A percentile compares a stretch with the other conserved stretches of the same genome.
Evolutionary conservation across 2,113 vertebrate species (phyloP).

Genomic region (Cryptomyrus ogoouensis): DNA sequence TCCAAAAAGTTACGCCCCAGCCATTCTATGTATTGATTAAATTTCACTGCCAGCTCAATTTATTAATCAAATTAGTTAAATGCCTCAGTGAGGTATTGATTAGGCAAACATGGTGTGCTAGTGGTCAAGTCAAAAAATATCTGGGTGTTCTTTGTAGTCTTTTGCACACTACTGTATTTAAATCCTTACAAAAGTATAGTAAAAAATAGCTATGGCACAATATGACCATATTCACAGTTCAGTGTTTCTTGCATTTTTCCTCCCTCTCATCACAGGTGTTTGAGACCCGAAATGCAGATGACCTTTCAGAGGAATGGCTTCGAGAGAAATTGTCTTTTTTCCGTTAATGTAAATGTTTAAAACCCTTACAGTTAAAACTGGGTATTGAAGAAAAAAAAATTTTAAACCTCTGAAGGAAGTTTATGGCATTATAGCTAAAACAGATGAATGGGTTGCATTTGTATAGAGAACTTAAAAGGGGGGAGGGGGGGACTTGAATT

Average conservation of each 20-base stretch:
- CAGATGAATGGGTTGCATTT: neutral
- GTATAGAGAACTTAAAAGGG: neutral
- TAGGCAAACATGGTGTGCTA: neutral
- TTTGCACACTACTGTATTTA: neutral
- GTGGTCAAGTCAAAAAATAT: neutral
- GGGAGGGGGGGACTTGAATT: neutral
- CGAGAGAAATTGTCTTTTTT: conserved; percentile 63
- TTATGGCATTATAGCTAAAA: neutral
- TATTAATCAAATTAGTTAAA: neutral
- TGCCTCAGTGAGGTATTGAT: neutral
- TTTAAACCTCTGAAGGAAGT: neutral
- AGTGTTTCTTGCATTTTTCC: neutral
- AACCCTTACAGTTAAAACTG: neutral
- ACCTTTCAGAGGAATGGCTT: conserved; percentile 69
- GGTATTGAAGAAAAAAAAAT: neutral
- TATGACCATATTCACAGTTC: neutral
- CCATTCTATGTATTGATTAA: neutral
- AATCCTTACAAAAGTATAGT: neutral
- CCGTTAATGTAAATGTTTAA: conserved; percentile 34
- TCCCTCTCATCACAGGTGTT: conserved; percentile 51
- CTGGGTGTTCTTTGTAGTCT: neutral
- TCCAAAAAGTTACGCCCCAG: neutral
- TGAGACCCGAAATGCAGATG: conserved; percentile 62
- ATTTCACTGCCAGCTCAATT: neutral
- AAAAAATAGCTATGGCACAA: neutral